These are phyloP conservation scores for Scarus forsteni DNA, from an alignment of 2,797 vertebrate genomes.

Conservation along the genomic window DNA sequence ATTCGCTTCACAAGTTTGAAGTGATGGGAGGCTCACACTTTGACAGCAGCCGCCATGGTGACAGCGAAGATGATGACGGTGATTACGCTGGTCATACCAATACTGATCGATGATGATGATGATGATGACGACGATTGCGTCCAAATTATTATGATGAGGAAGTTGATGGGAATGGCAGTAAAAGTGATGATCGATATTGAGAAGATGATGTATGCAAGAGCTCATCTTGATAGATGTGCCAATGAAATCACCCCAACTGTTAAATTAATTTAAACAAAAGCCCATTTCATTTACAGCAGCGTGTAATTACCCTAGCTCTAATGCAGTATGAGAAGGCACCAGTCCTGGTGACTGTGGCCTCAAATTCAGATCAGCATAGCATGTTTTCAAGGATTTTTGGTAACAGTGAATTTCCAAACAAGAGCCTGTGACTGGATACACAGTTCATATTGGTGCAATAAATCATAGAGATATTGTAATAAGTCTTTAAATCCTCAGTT, in stretches of 20 bases:
- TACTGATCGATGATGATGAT: slow-evolving; percentile 44
- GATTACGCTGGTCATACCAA: slow-evolving; percentile 24
- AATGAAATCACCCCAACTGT: slow-evolving; percentile 34
- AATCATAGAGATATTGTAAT: no score
- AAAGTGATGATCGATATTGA: slow-evolving; percentile 16
- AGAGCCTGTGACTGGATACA: no score
- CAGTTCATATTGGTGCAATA: no score
- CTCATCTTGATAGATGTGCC: slow-evolving; percentile 32
- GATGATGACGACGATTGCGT: slow-evolving; percentile 37
- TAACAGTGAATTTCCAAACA: no score
- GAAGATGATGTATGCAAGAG: slow-evolving; percentile 3
- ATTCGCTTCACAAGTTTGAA: slow-evolving; percentile 64
- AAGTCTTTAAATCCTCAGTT: no score
- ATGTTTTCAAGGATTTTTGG: no score
- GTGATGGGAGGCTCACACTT: slow-evolving; percentile 20
- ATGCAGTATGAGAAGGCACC: slow-evolving; percentile 15
- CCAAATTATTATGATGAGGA: slow-evolving; percentile 12
- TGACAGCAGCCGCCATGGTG: slow-evolving; percentile 38
- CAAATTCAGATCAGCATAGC: no score
- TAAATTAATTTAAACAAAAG: slow-evolving; percentile 44
- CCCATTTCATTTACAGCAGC: slow-evolving; percentile 47
- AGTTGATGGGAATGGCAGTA: slow-evolving; percentile 7
- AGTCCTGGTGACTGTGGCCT: neutral
- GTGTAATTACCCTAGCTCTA: slow-evolving; percentile 52
- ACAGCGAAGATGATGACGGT: slow-evolving; percentile 26